phyloP scores from a whole-genome alignment of 2,888 invertebrate genomes.

The Tortrix viridana region DNA sequence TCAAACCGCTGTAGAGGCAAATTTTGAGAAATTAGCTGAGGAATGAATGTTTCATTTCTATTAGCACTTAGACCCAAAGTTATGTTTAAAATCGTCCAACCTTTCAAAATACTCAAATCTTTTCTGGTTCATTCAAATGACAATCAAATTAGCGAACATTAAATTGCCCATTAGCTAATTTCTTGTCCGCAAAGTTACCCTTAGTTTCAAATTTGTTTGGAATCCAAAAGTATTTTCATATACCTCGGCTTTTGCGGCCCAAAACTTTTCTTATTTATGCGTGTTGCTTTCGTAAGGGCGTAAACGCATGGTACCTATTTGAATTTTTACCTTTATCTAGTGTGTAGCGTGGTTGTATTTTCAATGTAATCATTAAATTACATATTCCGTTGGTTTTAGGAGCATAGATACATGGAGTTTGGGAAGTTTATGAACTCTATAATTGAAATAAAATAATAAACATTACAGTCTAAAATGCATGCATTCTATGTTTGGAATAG shows the following conservation, averaged over 20 bases:
- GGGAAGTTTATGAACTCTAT: neutral
- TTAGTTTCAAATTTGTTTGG: neutral
- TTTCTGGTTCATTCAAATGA: neutral
- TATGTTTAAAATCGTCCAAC: too few relatives aligned
- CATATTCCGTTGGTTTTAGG: neutral
- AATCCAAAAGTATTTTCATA: neutral
- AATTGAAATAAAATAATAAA: too few relatives aligned
- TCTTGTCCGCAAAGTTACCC: neutral
- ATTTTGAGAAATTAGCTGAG: too few relatives aligned
- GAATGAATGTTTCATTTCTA: neutral
- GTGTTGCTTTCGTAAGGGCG: neutral
- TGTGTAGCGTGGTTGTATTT: neutral
- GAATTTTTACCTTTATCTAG: neutral
- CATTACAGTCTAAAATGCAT: too few relatives aligned
- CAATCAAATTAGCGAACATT: neutral
- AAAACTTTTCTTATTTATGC: constrained; percentile 7
- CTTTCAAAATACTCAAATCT: too few relatives aligned
- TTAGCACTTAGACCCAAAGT: neutral
- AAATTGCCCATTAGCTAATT: neutral
- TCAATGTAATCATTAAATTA: neutral
- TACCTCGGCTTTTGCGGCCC: neutral
- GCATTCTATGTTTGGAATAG: too few relatives aligned
- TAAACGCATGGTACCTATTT: neutral
- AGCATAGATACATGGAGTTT: neutral
- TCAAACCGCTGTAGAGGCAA: too few relatives aligned